Evolutionary conservation across 2,888 invertebrate species (phyloP).

Genomic region (Sicus ferrugineus): DNA sequence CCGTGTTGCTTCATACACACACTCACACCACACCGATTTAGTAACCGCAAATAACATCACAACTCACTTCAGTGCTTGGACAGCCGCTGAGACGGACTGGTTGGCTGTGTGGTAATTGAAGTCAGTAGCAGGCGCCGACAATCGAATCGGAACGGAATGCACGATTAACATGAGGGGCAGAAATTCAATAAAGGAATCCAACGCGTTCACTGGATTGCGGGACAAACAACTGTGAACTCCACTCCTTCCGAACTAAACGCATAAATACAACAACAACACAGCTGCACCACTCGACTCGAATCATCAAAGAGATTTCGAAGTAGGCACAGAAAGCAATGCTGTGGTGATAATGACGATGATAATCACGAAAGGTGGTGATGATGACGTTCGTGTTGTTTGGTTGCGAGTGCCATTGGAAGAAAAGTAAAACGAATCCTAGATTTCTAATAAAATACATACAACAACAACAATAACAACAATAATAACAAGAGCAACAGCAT

Average conservation of each 20-base stretch:
- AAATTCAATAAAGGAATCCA: constrained; percentile 3
- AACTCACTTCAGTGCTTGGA: constrained; percentile 32
- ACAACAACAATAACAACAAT: neutral
- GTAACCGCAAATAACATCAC: constrained; percentile 32
- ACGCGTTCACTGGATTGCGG: too few species aligned
- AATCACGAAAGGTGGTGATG: neutral
- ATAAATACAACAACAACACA: neutral
- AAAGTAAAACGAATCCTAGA: neutral
- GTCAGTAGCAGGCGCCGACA: constrained; percentile 26
- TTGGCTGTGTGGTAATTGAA: constrained; percentile 31
- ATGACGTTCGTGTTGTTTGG: neutral
- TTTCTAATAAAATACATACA: neutral
- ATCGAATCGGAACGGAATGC: constrained; percentile 24
- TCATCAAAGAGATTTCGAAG: neutral
- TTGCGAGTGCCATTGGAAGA: neutral
- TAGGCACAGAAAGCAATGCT: neutral
- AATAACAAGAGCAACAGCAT: neutral
- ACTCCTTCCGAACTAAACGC: neutral
- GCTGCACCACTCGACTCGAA: too few species aligned
- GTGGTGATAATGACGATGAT: neutral
- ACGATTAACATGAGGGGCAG: constrained; percentile 16
- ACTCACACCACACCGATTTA: neutral
- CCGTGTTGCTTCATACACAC: too few species aligned
- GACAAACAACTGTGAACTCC: neutral
- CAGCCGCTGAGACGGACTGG: constrained; percentile 25